These are phyloP conservation scores for Danaus plexippus DNA, from an alignment of 1,140 invertebrate species.

Conservation along the genomic window DNA sequence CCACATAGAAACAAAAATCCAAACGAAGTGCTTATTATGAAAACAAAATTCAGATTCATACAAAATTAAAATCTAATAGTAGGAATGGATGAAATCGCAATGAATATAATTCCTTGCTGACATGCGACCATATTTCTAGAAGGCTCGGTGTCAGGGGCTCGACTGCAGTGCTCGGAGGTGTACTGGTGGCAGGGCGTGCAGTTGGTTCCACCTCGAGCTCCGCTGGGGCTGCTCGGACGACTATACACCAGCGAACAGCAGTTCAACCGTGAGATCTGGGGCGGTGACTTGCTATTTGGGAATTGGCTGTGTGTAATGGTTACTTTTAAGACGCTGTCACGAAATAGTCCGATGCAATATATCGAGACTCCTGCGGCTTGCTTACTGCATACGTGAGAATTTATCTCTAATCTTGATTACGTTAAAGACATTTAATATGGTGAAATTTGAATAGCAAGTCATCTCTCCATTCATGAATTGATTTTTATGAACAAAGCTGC, in stretches of 20 bases:
- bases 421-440: no score
- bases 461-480: not conserved
- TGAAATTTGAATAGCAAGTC: constrained; percentile 3
- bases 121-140: not conserved
- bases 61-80: no score
- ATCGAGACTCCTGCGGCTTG: no score
- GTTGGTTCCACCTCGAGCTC: constrained; percentile 74
- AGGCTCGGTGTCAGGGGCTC: constrained; percentile 50
- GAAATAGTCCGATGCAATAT: no score
- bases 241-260: constrained; percentile 67
- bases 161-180: constrained; percentile 74
- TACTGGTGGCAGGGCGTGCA: constrained; percentile 82
- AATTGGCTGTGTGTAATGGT: no score
- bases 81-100: not conserved
- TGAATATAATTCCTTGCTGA: not conserved
- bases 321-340: no score
- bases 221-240: constrained; percentile 75
- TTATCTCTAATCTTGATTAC: no score
- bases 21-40: no score
- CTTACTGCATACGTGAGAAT: no score
- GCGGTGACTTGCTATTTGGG: constrained; percentile 7
- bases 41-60: no score
- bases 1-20: no score
- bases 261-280: constrained; percentile 58
- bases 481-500: constrained; percentile 15